A percentile compares a stretch with the other conserved stretches of the same genome.
phyloP scores from a whole-genome alignment of 2,888 invertebrate species.

The Gastracanthus pulcherrimus region DNA sequence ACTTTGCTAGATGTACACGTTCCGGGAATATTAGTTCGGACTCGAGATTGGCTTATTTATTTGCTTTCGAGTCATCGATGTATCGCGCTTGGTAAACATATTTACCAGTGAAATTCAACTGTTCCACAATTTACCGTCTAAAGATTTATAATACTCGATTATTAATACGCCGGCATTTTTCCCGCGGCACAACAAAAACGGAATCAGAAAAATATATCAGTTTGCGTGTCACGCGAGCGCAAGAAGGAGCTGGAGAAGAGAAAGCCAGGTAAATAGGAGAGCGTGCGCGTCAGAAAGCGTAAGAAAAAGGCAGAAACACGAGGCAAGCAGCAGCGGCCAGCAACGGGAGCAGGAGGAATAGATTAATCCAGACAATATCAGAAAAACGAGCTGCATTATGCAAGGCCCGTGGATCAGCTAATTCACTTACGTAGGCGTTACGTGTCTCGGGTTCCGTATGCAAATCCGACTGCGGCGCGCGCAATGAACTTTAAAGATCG shows the following conservation, averaged over 20 bases:
- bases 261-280: slow-evolving; percentile 8
- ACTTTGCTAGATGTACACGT: too few relatives aligned
- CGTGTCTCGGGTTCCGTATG: slow-evolving; percentile 54
- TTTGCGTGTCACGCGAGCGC: slow-evolving; percentile 12
- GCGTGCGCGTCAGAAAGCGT: slow-evolving; percentile 7
- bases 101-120: too few relatives aligned
- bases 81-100: too few relatives aligned
- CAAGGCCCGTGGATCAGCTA: slow-evolving; percentile 39
- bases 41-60: too few relatives aligned
- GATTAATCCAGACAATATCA: slow-evolving; percentile 33
- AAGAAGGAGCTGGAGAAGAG: background rate
- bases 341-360: slow-evolving; percentile 8
- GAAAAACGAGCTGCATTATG: slow-evolving; percentile 40
- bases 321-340: background rate
- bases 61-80: too few relatives aligned
- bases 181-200: background rate
- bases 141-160: too few relatives aligned
- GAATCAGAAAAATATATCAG: slow-evolving; percentile 13
- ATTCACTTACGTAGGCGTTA: slow-evolving; percentile 38
- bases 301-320: background rate
- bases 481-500: slow-evolving; percentile 60
- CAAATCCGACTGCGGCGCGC: slow-evolving; percentile 52
- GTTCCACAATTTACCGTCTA: too few relatives aligned
- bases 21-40: too few relatives aligned
- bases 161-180: background rate